Evolutionary conservation across 1,140 invertebrate species (phyloP).

Genomic region (Mercenaria mercenaria): DNA sequence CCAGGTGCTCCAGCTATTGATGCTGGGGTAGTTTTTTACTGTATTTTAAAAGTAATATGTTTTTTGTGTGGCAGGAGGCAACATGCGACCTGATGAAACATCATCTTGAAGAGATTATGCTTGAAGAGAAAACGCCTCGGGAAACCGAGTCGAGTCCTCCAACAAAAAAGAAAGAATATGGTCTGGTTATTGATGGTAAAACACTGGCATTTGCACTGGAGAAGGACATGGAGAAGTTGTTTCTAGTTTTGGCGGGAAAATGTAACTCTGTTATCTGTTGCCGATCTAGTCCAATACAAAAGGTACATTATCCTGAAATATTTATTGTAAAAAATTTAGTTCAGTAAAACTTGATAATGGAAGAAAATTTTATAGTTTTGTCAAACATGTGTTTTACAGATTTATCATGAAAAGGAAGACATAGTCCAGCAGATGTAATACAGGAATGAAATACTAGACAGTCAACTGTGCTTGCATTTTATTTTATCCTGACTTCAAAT

Average conservation of each 20-base stretch:
- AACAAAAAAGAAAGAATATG: conserved; percentile 85
- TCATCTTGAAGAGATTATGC: conserved; percentile 74
- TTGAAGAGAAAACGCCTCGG: conserved; percentile 59
- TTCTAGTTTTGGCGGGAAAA: conserved; percentile 79
- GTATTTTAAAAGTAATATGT: too few relatives aligned
- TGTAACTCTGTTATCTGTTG: conserved; percentile 86
- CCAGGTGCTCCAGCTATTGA: too few relatives aligned
- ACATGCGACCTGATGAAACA: conserved; percentile 74
- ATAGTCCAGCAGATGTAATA: too few relatives aligned
- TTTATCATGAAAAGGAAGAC: too few relatives aligned
- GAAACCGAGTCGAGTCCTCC: conserved; percentile 16
- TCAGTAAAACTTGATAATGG: too few relatives aligned
- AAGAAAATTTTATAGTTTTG: too few relatives aligned
- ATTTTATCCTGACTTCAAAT: too few relatives aligned
- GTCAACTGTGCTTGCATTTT: too few relatives aligned
- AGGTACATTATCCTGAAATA: conserved; percentile 78
- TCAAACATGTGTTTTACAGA: not conserved
- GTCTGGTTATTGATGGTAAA: conserved; percentile 97
- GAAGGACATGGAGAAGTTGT: conserved; percentile 79
- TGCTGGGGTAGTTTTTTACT: too few relatives aligned
- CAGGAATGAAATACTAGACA: too few relatives aligned
- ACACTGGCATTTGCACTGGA: conserved; percentile 95
- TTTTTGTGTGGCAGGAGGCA: conserved; percentile 68
- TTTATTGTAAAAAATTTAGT: too few relatives aligned
- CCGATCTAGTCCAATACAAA: conserved; percentile 86